Evolutionary conservation across 2,888 invertebrate genomes (phyloP).

Genomic region (Hypolimnas misippus): DNA sequence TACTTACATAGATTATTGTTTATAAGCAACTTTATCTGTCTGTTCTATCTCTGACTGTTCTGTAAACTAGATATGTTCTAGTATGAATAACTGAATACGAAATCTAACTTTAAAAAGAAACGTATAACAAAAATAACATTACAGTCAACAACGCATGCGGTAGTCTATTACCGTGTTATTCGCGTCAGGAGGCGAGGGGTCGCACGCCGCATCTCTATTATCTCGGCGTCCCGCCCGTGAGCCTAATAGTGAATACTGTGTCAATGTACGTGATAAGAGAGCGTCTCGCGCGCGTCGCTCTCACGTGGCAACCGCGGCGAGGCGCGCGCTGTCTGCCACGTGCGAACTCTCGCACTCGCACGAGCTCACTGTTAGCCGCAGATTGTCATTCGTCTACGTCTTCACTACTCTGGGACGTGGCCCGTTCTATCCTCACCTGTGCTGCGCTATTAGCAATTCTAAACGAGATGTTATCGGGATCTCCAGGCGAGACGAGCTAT

Average conservation of each 20-base stretch:
- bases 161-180: too few species aligned
- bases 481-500: neutral
- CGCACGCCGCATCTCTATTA: too few species aligned
- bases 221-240: conserved; percentile 3
- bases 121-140: too few species aligned
- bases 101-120: neutral
- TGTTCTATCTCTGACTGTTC: too few species aligned
- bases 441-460: neutral
- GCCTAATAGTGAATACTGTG: neutral
- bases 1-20: too few species aligned
- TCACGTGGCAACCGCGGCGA: neutral
- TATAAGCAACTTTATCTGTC: too few species aligned
- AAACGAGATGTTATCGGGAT: neutral
- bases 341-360: neutral
- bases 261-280: neutral
- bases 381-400: neutral
- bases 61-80: too few species aligned
- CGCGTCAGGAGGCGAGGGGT: too few species aligned
- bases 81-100: too few species aligned
- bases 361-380: neutral
- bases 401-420: neutral
- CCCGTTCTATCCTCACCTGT: neutral
- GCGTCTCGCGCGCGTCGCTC: neutral
- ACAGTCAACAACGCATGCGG: too few species aligned
- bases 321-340: conserved; percentile 1